A percentile compares a stretch with the other conserved stretches of the same genome.
Evolutionary conservation across 2,113 vertebrate genomes (phyloP).

Genomic region (Semicossyphus pulcher): DNA sequence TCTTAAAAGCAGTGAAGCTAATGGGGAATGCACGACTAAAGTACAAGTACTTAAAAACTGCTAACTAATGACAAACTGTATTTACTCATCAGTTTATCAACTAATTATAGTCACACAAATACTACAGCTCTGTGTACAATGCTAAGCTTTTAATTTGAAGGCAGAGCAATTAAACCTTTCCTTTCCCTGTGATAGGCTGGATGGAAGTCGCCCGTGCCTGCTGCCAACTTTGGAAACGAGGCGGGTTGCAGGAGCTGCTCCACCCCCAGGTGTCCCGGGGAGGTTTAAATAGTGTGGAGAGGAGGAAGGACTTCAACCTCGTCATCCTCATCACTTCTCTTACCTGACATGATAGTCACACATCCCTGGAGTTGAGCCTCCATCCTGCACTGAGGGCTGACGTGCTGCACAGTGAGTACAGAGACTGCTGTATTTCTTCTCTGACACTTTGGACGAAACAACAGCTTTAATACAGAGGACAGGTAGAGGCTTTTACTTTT

Average conservation of each 20-base stretch:
- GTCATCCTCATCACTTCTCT: constrained; percentile 30
- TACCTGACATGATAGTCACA: constrained; percentile 53
- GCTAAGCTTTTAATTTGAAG: constrained; percentile 24
- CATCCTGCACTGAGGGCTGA: constrained; percentile 49
- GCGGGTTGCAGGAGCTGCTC: constrained; percentile 26
- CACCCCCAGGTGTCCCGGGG: constrained; percentile 58
- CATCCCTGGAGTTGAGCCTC: constrained; percentile 39
- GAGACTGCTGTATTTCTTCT: not conserved
- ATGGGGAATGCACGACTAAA: no score
- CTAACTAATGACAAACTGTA: no score
- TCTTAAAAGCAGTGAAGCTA: no score
- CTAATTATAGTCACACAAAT: no score
- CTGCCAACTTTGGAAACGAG: constrained; percentile 32
- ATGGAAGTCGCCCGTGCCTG: not conserved
- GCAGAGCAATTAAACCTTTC: not conserved
- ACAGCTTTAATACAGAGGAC: not conserved
- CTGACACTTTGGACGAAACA: not conserved
- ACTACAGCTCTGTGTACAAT: not conserved
- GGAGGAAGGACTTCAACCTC: constrained; percentile 39
- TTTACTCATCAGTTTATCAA: no score
- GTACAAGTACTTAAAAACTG: no score
- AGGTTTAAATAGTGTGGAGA: constrained; percentile 58
- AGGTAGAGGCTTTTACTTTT: not conserved
- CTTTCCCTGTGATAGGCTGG: constrained; percentile 30
- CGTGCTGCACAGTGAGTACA: constrained; percentile 62